A percentile compares a stretch with the other conserved stretches of the same genome.
Conservation (phyloP, 2,797 vertebrate genomes). For the Euthynnus affinis region DNA sequence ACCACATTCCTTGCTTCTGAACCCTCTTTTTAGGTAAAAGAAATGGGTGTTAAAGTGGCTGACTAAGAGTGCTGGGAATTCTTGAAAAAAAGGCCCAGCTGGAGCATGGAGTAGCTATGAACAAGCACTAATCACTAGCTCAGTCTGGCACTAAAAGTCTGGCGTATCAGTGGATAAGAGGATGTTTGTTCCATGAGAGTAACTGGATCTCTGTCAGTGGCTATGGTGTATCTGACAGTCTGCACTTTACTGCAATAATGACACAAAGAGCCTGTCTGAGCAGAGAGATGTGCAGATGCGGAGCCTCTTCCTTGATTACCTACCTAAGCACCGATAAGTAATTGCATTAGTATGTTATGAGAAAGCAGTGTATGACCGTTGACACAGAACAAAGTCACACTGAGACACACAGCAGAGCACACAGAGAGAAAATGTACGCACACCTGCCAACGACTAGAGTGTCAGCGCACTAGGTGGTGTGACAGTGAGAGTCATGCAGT, state of each 20-base stretch:
- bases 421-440: constrained; percentile 55
- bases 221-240: constrained; percentile 37
- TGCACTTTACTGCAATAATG: constrained; percentile 44
- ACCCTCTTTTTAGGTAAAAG: constrained; percentile 2
- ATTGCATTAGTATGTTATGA: constrained; percentile 75
- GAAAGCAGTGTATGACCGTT: constrained; percentile 82
- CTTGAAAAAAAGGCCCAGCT: constrained; percentile 56
- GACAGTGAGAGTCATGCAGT: constrained; percentile 72
- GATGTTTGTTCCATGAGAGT: constrained; percentile 51
- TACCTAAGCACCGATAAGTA: constrained; percentile 25
- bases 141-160: constrained; percentile 48
- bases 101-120: constrained; percentile 43
- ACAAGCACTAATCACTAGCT: constrained; percentile 60
- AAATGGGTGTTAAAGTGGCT: constrained; percentile 36
- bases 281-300: constrained; percentile 42
- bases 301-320: constrained; percentile 30
- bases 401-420: constrained; percentile 67
- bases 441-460: constrained; percentile 48
- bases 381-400: constrained; percentile 72
- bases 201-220: constrained; percentile 44
- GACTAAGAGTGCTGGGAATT: constrained; percentile 31
- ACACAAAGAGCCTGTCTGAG: constrained; percentile 35
- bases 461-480: constrained; percentile 48
- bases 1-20: constrained; percentile 4
- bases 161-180: constrained; percentile 60